Percentiles rank a stretch among this genome's conserved stretches.
phyloP scores from a whole-genome alignment of 2,113 vertebrate species.

The Sebastes fasciatus region DNA sequence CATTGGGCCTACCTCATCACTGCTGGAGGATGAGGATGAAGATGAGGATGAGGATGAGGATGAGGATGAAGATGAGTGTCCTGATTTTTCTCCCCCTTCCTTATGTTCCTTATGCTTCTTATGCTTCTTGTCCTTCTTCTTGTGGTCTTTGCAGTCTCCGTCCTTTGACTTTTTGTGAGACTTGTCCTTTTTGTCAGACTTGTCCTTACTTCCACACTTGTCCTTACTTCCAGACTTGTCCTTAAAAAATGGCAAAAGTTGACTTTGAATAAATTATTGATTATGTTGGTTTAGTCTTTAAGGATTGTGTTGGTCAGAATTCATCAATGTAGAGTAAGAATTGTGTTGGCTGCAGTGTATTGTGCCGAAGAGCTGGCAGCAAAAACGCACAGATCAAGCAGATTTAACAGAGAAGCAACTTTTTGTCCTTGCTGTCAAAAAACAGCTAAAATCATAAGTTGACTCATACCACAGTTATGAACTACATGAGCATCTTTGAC shows the following conservation, averaged over 20 bases:
- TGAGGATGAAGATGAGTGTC: constrained; percentile 5
- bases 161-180: neutral
- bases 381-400: neutral
- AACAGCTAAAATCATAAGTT: neutral
- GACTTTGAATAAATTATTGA: neutral
- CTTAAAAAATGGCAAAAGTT: constrained; percentile 7
- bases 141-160: neutral
- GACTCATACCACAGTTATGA: neutral
- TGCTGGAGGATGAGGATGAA: constrained; percentile 47
- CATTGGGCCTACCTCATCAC: constrained; percentile 47
- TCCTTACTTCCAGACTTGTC: constrained; percentile 34
- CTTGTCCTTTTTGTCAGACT: neutral
- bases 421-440: neutral
- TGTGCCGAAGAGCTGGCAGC: neutral
- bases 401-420: neutral
- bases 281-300: neutral
- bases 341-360: no score
- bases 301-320: neutral
- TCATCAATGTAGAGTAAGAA: neutral
- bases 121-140: constrained; percentile 8
- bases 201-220: no score
- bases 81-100: neutral
- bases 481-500: neutral
- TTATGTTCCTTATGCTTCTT: neutral
- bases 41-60: constrained; percentile 64